Percentiles rank a stretch among this genome's conserved stretches.
Evolutionary conservation across 64 coral and sea anemone species (phyloP).

Genomic region (Acropora yongei): DNA sequence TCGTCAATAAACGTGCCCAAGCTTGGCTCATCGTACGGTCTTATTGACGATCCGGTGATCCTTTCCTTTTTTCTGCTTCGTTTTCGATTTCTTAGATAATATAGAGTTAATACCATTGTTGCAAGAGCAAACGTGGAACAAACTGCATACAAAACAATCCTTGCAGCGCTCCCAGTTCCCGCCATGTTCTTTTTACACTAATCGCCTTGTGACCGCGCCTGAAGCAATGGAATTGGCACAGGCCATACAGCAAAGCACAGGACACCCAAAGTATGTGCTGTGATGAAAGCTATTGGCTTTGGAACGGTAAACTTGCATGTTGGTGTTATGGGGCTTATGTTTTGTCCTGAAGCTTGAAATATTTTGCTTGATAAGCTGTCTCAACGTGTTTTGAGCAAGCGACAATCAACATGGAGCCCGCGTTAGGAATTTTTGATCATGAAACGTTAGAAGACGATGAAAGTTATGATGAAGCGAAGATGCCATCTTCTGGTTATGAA

Average conservation of each 20-base stretch:
- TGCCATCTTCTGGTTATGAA: conserved; percentile 66
- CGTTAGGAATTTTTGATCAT: conserved; percentile 56
- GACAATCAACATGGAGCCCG: conserved; percentile 55
- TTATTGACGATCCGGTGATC: background rate
- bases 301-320: no score
- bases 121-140: conserved; percentile 1
- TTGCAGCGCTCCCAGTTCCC: background rate
- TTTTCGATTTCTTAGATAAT: conserved; percentile 16
- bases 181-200: conserved; percentile 20
- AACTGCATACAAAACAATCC: background rate
- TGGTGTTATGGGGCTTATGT: background rate
- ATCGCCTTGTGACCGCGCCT: no score
- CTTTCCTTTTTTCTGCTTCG: background rate
- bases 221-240: no score
- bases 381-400: background rate
- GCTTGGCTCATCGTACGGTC: background rate
- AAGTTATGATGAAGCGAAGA: conserved; percentile 46
- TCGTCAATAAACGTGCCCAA: background rate
- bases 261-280: no score
- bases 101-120: background rate
- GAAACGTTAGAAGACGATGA: conserved; percentile 20
- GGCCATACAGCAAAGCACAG: no score
- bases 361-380: background rate
- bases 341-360: background rate
- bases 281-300: no score